Base-by-base conservation (phyloP, 1,140 invertebrate species). In the Muscidifurax raptorellus region DNA sequence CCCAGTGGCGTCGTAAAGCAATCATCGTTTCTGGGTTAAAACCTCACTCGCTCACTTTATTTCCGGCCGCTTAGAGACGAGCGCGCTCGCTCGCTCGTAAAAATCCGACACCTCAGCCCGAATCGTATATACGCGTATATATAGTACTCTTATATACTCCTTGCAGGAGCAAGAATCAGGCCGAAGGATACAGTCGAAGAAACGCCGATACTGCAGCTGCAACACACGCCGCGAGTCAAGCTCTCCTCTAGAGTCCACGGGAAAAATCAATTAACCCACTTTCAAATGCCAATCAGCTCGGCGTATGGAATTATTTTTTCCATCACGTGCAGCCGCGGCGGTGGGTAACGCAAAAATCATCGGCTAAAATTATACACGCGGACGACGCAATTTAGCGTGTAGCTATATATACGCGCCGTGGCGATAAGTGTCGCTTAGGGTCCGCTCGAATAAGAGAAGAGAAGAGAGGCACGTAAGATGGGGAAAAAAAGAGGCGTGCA, bases 391-490 rank as follows among this genome's bases (percentile, higher is more conserved):
- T 82, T 82, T 67, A 32, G 74, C 81, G n/a, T n/a, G n/a, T n/a
- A n/a, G n/a, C n/a, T n/a, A n/a, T n/a, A 77, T 82, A 76, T 36
- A 18, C 22, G 52, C 71, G 71, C 10, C 22, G 71, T n/a, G 25
- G 72, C 59, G 81, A 76, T 82, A 67, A 76, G 72, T 67, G 74
- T 76, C 86, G 52, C 69, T 87, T 81, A 78, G 84, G 85, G 25
- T 28, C 66, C 66, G 66, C 10, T 28, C n/a, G 27, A 67, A 28
- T 25, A 69, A 44, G 59, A 47, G 64, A 85, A 71, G 82, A 47
- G 30, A 78, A 36, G 40, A 2, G 32, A 36, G 2, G 69, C 9
- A n/a, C 9, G 64, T 52, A 52, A 52, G 15, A 22, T 52, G 78
- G 77, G 80, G 69, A 84, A 80, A 82, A 79, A 79, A 86, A 66